These are phyloP conservation scores for Drosophila mercatorum DNA, from an alignment of 2,888 invertebrate species.

Conservation along the genomic window DNA sequence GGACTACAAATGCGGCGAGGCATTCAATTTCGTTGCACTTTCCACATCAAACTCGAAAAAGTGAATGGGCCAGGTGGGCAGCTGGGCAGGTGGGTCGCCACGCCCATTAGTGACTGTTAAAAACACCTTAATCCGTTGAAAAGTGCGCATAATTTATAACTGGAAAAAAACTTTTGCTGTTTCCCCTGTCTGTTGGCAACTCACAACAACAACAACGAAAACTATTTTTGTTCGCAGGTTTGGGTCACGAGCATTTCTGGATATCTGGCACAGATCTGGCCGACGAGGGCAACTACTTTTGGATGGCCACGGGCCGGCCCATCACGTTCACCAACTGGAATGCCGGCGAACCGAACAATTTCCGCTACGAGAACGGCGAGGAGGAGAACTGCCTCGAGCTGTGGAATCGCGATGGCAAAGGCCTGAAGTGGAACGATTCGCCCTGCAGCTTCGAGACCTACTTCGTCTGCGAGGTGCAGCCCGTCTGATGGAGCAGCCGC, in stretches of 20 bases:
- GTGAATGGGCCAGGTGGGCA: slow-evolving; percentile 45
- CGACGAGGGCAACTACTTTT: slow-evolving; percentile 95
- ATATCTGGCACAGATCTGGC: slow-evolving; percentile 96
- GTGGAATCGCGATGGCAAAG: slow-evolving; percentile 96
- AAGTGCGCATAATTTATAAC: slow-evolving; percentile 21
- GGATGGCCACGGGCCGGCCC: slow-evolving; percentile 96
- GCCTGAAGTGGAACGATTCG: slow-evolving; percentile 96
- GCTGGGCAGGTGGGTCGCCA: slow-evolving; percentile 21
- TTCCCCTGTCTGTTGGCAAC: neutral
- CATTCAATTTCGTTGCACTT: slow-evolving; percentile 59
- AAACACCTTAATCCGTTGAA: slow-evolving; percentile 8
- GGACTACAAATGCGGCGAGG: slow-evolving; percentile 35
- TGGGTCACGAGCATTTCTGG: slow-evolving; percentile 97
- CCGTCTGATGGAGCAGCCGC: slow-evolving; percentile 54
- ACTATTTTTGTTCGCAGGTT: slow-evolving; percentile 86
- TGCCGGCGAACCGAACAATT: slow-evolving; percentile 96
- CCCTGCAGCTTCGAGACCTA: slow-evolving; percentile 97
- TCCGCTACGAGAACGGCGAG: slow-evolving; percentile 94
- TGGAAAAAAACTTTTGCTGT: neutral
- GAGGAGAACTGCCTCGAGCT: slow-evolving; percentile 96
- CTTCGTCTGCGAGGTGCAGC: slow-evolving; percentile 94
- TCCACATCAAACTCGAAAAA: slow-evolving; percentile 48
- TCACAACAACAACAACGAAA: neutral
- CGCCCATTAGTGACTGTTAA: slow-evolving; percentile 19
- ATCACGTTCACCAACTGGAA: slow-evolving; percentile 97